phyloP scores from a whole-genome alignment of 2,888 invertebrate species.

The Ernsta delagoae region DNA sequence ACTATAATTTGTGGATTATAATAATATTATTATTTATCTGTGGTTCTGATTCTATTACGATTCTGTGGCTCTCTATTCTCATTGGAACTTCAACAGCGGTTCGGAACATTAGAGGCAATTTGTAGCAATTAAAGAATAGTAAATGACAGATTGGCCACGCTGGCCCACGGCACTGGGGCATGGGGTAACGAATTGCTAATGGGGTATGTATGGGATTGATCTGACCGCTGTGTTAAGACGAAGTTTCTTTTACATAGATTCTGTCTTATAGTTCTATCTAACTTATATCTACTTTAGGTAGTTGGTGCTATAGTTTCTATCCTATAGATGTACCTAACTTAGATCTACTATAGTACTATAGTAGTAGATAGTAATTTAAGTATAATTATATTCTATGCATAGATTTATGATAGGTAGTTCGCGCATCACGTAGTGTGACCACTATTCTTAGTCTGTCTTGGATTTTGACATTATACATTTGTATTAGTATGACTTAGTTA shows the following conservation, averaged over 20 bases:
- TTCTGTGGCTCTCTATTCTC: constrained; percentile 11
- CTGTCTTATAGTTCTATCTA: not conserved
- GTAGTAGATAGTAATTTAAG: no score
- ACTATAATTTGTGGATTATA: no score
- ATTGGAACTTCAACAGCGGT: constrained; percentile 2
- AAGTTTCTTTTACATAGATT: not conserved
- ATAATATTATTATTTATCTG: not conserved
- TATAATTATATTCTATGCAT: no score
- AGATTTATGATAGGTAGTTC: no score
- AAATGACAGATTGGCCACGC: constrained; percentile 57
- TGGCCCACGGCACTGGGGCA: constrained; percentile 40
- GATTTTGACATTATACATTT: no score
- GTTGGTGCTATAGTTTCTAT: no score
- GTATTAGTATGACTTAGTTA: no score
- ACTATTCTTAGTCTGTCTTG: no score
- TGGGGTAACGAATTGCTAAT: constrained; percentile 77
- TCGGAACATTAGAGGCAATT: constrained; percentile 55
- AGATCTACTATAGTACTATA: no score
- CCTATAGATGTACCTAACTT: no score
- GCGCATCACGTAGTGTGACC: no score
- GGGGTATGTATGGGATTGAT: constrained; percentile 57
- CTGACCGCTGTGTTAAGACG: constrained; percentile 49
- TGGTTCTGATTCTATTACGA: not conserved
- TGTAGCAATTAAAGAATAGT: constrained; percentile 71
- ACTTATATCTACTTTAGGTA: no score